A percentile compares a stretch with the other conserved stretches of the same genome.
These are phyloP conservation scores for Drosophila kepulauana DNA, from an alignment of 1,140 invertebrate genomes.

Conservation along the genomic window DNA sequence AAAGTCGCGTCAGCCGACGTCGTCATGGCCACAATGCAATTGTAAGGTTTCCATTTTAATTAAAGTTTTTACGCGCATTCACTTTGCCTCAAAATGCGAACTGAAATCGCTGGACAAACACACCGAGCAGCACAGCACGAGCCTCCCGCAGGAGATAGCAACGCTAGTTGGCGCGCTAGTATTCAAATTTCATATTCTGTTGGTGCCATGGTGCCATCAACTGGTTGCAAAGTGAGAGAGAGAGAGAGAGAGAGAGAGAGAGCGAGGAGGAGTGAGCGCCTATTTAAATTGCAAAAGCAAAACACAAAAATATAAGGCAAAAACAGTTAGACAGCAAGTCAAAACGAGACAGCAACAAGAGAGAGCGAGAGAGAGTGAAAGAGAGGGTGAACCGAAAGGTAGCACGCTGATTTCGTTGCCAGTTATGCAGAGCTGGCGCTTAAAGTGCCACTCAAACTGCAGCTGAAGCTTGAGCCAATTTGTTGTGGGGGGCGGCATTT, in stretches of 20 bases:
- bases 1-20: slow-evolving; percentile 53
- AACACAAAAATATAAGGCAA: slow-evolving; percentile 36
- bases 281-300: slow-evolving; percentile 58
- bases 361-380: slow-evolving; percentile 5
- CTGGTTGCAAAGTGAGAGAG: background rate
- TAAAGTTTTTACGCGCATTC: slow-evolving; percentile 78
- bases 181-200: slow-evolving; percentile 75
- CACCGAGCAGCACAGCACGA: slow-evolving; percentile 13
- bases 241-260: too few relatives aligned
- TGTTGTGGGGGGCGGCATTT: slow-evolving; percentile 5
- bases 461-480: slow-evolving; percentile 46
- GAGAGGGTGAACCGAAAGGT: background rate
- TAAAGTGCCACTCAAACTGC: slow-evolving; percentile 50
- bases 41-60: slow-evolving; percentile 82
- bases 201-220: slow-evolving; percentile 30
- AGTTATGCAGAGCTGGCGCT: slow-evolving; percentile 27
- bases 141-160: slow-evolving; percentile 19
- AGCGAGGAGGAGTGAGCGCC: slow-evolving; percentile 7
- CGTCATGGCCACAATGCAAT: slow-evolving; percentile 73
- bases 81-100: slow-evolving; percentile 48
- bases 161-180: slow-evolving; percentile 14
- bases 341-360: background rate
- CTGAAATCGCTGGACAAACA: slow-evolving; percentile 69
- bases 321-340: slow-evolving; percentile 12
- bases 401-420: slow-evolving; percentile 37